Conservation (phyloP, 2,113 vertebrate species). For the Rhipidura dahli region DNA sequence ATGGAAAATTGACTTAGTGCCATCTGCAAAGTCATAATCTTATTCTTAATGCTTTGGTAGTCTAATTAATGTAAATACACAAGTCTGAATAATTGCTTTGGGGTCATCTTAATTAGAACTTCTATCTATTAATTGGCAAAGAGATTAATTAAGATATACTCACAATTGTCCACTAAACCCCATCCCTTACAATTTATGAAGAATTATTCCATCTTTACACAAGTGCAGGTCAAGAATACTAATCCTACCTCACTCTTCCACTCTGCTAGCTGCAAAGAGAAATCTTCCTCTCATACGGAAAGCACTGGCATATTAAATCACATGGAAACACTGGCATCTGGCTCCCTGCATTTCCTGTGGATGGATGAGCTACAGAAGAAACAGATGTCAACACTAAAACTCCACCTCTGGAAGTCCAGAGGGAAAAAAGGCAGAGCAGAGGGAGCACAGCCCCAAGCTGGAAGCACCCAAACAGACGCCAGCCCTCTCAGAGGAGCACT, state of each 20-base stretch:
- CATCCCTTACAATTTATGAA: neutral
- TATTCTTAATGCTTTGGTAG: slow-evolving; percentile 6
- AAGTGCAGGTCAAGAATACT: neutral
- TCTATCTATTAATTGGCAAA: slow-evolving; percentile 44
- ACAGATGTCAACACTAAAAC: neutral
- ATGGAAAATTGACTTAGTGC: neutral
- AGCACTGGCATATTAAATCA: neutral
- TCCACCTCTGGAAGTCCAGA: neutral
- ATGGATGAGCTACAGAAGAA: neutral
- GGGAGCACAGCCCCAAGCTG: neutral
- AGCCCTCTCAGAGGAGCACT: neutral
- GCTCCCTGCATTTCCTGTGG: neutral
- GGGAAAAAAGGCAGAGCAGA: neutral
- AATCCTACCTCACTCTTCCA: neutral
- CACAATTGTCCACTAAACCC: neutral
- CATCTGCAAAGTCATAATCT: neutral
- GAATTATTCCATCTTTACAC: neutral
- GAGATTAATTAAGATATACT: slow-evolving; percentile 57
- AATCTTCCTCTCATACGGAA: neutral
- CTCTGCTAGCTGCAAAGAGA: neutral
- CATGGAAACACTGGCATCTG: neutral
- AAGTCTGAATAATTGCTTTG: slow-evolving; percentile 37
- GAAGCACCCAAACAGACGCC: neutral
- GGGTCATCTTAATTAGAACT: slow-evolving; percentile 52
- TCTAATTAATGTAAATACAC: slow-evolving; percentile 43